Conservation (phyloP, 2,113 vertebrate species). For the Carassius gibelio region DNA sequence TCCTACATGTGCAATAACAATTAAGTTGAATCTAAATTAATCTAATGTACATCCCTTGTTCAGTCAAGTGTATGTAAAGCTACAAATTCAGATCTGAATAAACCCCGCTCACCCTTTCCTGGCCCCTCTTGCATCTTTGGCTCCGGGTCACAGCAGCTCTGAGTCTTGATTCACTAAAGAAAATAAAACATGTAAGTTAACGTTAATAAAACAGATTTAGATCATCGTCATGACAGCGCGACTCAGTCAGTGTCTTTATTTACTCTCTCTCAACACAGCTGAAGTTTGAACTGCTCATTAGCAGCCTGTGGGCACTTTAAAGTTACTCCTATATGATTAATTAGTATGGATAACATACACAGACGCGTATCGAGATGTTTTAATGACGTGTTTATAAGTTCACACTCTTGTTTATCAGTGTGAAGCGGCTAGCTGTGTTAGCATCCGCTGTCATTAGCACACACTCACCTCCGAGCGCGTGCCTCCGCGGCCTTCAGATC, state of each 20-base stretch:
- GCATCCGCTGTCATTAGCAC: slow-evolving; percentile 28
- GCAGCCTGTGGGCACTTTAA: neutral
- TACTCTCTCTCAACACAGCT: slow-evolving; percentile 12
- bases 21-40: too few species aligned
- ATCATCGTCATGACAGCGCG: neutral
- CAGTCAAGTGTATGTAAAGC: neutral
- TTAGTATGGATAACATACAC: neutral
- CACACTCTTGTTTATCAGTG: slow-evolving; percentile 30
- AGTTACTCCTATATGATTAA: neutral
- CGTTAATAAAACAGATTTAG: neutral
- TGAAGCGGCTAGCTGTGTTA: slow-evolving; percentile 40
- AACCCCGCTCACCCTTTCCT: slow-evolving; percentile 47
- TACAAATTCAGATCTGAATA: neutral
- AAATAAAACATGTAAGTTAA: too few species aligned
- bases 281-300: slow-evolving; percentile 33
- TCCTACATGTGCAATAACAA: too few species aligned
- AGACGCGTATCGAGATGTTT: neutral
- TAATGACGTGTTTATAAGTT: neutral
- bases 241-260: neutral
- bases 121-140: slow-evolving; percentile 56
- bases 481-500: neutral
- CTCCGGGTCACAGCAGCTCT: slow-evolving; percentile 43
- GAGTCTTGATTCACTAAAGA: slow-evolving; percentile 1
- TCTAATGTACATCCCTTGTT: neutral
- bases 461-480: slow-evolving; percentile 30